Evolutionary conservation across 2,888 invertebrate species (phyloP).

Genomic region (Phania funesta): DNA sequence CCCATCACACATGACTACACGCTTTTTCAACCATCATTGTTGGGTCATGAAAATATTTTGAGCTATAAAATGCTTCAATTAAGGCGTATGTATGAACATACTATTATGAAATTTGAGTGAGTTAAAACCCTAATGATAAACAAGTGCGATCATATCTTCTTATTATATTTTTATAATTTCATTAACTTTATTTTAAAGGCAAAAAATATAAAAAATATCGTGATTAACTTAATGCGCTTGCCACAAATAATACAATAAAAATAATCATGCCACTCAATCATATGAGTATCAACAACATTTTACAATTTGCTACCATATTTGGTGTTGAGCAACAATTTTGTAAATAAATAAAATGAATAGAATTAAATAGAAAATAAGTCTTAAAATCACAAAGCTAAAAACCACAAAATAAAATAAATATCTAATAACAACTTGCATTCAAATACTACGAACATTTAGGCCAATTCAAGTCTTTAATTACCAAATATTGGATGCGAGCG

Average conservation of each 20-base stretch:
- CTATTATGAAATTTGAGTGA: too few species aligned
- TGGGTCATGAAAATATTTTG: too few species aligned
- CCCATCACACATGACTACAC: too few species aligned
- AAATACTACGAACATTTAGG: conserved; percentile 42
- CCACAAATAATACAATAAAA: conserved; percentile 20
- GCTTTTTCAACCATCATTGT: too few species aligned
- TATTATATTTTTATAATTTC: conserved; percentile 3
- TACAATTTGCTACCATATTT: conserved; percentile 47
- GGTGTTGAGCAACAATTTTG: conserved; percentile 31
- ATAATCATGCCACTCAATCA: conserved; percentile 46
- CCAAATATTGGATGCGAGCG: conserved; percentile 49
- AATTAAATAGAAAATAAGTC: conserved; percentile 17
- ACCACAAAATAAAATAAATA: conserved; percentile 30
- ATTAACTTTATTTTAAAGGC: background rate
- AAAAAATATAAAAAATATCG: conserved; percentile 15
- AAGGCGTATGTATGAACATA: too few species aligned
- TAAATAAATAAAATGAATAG: conserved; percentile 40
- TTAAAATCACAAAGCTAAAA: conserved; percentile 21
- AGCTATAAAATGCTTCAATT: too few species aligned
- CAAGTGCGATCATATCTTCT: background rate
- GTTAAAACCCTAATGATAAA: background rate
- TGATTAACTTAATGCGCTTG: conserved; percentile 28
- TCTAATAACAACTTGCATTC: conserved; percentile 12
- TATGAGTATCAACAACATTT: conserved; percentile 42
- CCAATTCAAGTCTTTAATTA: conserved; percentile 41